A percentile compares a stretch with the other conserved stretches of the same genome.
Conservation (phyloP, 2,888 invertebrate genomes). For the Caenorhabditis sp. region DNA sequence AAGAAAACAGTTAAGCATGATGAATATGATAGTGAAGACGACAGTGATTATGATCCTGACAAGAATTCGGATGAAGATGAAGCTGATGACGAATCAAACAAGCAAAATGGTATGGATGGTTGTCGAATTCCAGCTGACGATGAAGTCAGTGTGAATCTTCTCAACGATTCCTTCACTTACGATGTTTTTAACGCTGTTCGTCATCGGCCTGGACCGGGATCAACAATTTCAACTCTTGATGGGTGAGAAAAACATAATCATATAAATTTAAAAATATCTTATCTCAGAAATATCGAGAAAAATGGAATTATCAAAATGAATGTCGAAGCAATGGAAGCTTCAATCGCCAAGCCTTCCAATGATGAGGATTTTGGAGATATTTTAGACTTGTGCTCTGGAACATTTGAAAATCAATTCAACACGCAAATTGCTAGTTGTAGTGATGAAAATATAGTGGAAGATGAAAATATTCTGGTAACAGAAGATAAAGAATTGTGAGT, state of each 20-base stretch:
- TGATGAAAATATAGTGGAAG: conserved; percentile 5
- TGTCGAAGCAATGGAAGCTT: background rate
- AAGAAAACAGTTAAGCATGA: conserved; percentile 11
- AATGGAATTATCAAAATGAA: background rate
- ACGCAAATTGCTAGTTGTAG: no score
- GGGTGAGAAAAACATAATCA: conserved; percentile 4
- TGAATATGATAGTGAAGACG: conserved; percentile 30
- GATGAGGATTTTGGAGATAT: conserved; percentile 17
- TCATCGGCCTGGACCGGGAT: conserved; percentile 23
- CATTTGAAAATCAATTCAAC: conserved; percentile 1
- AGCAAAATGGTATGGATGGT: background rate
- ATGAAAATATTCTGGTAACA: background rate
- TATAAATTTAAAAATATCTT: background rate
- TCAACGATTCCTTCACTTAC: conserved; percentile 35
- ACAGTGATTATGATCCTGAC: conserved; percentile 26
- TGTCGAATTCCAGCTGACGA: conserved; percentile 12
- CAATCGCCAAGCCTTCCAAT: background rate
- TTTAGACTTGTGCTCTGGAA: conserved; percentile 29
- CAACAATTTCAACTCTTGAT: conserved; percentile 17
- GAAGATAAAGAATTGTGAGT: background rate
- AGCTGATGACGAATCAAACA: conserved; percentile 8
- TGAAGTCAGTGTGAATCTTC: conserved; percentile 34
- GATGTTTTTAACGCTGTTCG: conserved; percentile 26
- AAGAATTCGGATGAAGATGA: conserved; percentile 4
- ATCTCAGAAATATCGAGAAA: background rate